These are phyloP conservation scores for Hartigia nigra DNA, from an alignment of 2,888 invertebrate genomes.

Conservation along the genomic window DNA sequence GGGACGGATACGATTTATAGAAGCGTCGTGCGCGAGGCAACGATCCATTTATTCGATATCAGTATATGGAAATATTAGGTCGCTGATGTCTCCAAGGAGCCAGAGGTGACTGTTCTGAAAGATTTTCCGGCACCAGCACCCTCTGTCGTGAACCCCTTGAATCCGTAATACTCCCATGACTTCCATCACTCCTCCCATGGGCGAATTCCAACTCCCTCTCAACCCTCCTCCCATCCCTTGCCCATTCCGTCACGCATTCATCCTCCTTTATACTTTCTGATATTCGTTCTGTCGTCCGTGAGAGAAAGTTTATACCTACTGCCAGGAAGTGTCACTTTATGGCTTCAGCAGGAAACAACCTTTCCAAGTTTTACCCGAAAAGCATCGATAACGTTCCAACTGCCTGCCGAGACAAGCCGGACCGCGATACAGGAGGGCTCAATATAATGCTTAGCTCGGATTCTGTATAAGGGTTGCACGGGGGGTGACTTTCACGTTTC, in stretches of 20 bases:
- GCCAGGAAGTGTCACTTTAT: slow-evolving; percentile 47
- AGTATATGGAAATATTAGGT: slow-evolving; percentile 59
- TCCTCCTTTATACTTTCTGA: slow-evolving; percentile 27
- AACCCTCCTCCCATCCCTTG: slow-evolving; percentile 3
- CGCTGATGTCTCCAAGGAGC: slow-evolving; percentile 43
- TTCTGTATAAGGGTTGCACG: slow-evolving; percentile 13
- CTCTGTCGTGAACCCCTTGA: slow-evolving; percentile 38
- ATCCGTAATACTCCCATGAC: slow-evolving; percentile 51
- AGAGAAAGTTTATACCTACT: slow-evolving; percentile 38
- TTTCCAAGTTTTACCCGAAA: slow-evolving; percentile 37
- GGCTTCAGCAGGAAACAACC: slow-evolving; percentile 39
- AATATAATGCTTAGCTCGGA: slow-evolving; percentile 25
- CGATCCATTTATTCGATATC: slow-evolving; percentile 60
- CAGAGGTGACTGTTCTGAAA: not conserved
- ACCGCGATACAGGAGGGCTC: slow-evolving; percentile 17
- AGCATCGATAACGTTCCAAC: slow-evolving; percentile 39
- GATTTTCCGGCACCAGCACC: not conserved
- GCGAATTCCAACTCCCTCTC: slow-evolving; percentile 31
- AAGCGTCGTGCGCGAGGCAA: slow-evolving; percentile 49
- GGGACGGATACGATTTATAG: slow-evolving; percentile 53
- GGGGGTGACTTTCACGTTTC: not conserved
- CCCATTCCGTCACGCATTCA: slow-evolving; percentile 6
- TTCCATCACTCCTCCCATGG: slow-evolving; percentile 47
- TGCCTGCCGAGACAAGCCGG: not conserved
- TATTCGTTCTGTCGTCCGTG: slow-evolving; percentile 52